A percentile compares a stretch with the other conserved stretches of the same genome.
Evolutionary conservation across 2,888 invertebrate genomes (phyloP).

Genomic region (Dryococelus australis): DNA sequence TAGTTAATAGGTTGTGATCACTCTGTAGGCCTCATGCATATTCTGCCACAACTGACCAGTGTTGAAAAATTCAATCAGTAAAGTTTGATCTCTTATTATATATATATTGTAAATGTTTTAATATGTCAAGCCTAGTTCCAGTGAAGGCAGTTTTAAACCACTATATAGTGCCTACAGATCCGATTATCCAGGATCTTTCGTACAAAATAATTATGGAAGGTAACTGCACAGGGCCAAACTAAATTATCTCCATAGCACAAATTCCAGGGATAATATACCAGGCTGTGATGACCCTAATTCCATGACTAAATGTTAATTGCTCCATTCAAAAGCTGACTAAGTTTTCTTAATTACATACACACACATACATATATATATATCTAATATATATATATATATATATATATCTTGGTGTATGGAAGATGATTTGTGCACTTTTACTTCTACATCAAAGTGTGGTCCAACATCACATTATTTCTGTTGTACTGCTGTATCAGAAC

Average conservation of each 20-base stretch:
- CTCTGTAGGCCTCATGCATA: constrained; percentile 10
- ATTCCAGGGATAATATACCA: constrained; percentile 56
- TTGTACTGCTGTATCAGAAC: neutral
- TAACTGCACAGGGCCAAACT: constrained; percentile 42
- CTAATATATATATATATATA: neutral
- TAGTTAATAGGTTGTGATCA: neutral
- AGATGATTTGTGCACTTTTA: neutral
- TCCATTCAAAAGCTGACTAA: neutral
- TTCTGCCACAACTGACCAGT: neutral
- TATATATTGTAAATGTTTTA: constrained; percentile 31
- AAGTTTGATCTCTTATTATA: constrained; percentile 38
- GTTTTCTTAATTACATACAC: neutral
- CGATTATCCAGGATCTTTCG: constrained; percentile 37
- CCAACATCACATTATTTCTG: constrained; percentile 3
- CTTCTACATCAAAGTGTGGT: neutral
- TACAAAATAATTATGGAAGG: constrained; percentile 42
- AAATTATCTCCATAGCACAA: constrained; percentile 40
- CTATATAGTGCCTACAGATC: constrained; percentile 43
- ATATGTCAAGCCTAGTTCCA: constrained; percentile 37
- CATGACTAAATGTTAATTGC: constrained; percentile 53
- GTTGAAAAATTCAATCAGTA: constrained; percentile 30
- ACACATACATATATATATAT: neutral
- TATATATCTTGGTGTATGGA: neutral
- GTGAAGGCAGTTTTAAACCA: constrained; percentile 32
- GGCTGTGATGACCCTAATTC: constrained; percentile 62